These are phyloP conservation scores for Arctopsyche grandis DNA, from an alignment of 1,140 invertebrate species.

Conservation along the genomic window DNA sequence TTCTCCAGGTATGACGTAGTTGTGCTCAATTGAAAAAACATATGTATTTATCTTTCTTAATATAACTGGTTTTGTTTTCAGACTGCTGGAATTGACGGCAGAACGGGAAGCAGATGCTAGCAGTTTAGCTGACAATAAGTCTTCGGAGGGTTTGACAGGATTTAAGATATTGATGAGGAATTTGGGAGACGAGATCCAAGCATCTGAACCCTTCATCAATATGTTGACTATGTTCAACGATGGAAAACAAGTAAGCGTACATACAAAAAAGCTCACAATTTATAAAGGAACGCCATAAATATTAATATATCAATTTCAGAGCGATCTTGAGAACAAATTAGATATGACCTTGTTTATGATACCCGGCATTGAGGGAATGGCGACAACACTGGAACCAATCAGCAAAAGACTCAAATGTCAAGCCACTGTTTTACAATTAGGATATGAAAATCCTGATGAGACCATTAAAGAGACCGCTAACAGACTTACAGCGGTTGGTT, in stretches of 20 bases:
- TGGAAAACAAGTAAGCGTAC: conserved; percentile 58
- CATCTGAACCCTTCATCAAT: conserved; percentile 61
- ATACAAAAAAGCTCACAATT: neutral
- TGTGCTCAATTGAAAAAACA: too few species aligned
- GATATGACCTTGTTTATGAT: conserved; percentile 73
- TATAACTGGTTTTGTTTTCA: conserved; percentile 53
- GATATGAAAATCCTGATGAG: conserved; percentile 59
- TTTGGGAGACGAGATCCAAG: conserved; percentile 67
- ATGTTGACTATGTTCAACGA: conserved; percentile 65
- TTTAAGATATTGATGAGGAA: conserved; percentile 67
- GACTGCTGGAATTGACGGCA: conserved; percentile 72
- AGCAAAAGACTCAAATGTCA: conserved; percentile 70
- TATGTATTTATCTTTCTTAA: too few species aligned
- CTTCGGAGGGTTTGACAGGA: conserved; percentile 59
- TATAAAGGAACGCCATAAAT: neutral
- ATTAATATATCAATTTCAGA: conserved; percentile 54
- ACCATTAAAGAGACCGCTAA: conserved; percentile 59
- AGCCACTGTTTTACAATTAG: conserved; percentile 75
- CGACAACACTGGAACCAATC: conserved; percentile 68
- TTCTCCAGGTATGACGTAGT: conserved; percentile 66
- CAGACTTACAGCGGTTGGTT: conserved; percentile 59
- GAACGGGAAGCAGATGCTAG: conserved; percentile 64
- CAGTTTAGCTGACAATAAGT: conserved; percentile 58
- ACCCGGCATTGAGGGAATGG: conserved; percentile 84
- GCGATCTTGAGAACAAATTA: conserved; percentile 58